Percentiles rank a stretch among this genome's conserved stretches.
phyloP scores from a whole-genome alignment of 2,888 invertebrate genomes.

The Cantharis rustica region DNA sequence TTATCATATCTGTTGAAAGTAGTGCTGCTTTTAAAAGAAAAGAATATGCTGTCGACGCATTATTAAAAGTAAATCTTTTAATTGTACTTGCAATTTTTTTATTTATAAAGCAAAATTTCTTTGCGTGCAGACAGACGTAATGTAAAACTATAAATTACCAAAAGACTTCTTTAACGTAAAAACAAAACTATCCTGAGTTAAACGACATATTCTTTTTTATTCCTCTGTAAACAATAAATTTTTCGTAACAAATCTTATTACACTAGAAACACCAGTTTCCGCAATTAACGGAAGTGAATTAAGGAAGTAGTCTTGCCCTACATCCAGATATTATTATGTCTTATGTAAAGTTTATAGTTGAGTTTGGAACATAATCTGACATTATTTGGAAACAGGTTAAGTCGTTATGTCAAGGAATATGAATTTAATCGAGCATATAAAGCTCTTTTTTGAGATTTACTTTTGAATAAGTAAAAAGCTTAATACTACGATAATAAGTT shows the following conservation, averaged over 20 bases:
- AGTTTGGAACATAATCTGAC: not conserved
- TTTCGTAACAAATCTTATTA: not conserved
- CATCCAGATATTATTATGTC: not conserved
- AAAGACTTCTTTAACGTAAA: not conserved
- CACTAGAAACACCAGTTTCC: not conserved
- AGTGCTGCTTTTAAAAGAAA: no score
- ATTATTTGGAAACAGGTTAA: not conserved
- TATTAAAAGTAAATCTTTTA: no score
- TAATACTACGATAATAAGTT: not conserved
- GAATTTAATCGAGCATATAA: not conserved
- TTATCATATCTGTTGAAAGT: no score
- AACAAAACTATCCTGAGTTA: not conserved
- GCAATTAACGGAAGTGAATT: not conserved
- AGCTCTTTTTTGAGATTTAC: not conserved
- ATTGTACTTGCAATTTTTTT: no score
- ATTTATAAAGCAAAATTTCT: no score
- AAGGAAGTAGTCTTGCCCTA: not conserved
- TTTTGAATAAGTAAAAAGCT: not conserved
- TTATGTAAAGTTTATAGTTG: not conserved
- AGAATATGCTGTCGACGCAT: no score
- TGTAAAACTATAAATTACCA: not conserved
- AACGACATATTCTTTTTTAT: not conserved
- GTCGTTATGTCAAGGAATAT: not conserved
- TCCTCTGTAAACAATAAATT: not conserved
- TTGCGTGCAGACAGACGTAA: not conserved